Conservation (phyloP, 2,888 invertebrate genomes). For the Rhamphomyia laevipes region DNA sequence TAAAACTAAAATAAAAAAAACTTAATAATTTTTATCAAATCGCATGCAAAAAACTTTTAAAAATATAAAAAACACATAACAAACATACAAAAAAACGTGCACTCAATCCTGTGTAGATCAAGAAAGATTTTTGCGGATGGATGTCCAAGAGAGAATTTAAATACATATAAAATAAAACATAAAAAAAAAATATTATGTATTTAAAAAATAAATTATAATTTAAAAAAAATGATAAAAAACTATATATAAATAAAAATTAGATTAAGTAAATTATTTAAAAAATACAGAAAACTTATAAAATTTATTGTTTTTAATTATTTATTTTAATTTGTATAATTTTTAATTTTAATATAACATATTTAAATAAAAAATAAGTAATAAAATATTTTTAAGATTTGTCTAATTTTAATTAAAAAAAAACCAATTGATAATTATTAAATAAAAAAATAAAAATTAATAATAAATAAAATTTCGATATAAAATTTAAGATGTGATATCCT, state of each 20-base stretch:
- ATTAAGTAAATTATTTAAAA: neutral
- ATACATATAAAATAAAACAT: neutral
- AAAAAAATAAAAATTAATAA: conserved; percentile 8
- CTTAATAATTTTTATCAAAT: neutral
- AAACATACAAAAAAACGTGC: conserved; percentile 1
- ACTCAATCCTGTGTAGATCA: conserved; percentile 21
- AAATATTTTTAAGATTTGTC: neutral
- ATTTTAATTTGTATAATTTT: no score
- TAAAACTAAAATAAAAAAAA: conserved; percentile 11
- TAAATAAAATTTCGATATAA: neutral
- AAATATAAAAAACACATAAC: conserved; percentile 6
- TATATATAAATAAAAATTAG: no score
- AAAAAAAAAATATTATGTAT: no score
- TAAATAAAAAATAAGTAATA: no score
- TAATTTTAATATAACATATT: no score
- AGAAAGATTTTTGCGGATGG: conserved; percentile 30
- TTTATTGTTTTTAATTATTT: no score
- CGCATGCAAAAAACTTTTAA: conserved; percentile 12
- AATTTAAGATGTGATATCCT: no score
- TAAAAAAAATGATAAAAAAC: neutral
- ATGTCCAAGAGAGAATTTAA: conserved; percentile 25
- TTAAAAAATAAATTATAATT: no score
- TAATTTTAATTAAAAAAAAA: conserved; percentile 7
- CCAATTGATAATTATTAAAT: conserved; percentile 14
- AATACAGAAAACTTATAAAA: neutral